These are phyloP conservation scores for Papilio polytes DNA, from an alignment of 1,140 invertebrate species.

Conservation along the genomic window DNA sequence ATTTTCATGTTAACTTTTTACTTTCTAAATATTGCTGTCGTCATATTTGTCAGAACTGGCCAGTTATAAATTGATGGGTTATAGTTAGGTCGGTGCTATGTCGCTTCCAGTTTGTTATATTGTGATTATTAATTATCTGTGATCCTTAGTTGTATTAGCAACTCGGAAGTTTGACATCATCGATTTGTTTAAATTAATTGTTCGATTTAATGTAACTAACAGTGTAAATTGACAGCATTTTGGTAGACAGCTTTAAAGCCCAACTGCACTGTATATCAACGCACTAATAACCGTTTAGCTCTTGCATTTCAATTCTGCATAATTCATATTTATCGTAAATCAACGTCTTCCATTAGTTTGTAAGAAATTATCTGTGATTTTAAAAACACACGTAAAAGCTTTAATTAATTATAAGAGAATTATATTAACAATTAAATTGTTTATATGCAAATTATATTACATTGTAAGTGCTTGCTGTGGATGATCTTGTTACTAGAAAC, in stretches of 20 bases:
- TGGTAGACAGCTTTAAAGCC: slow-evolving; percentile 82
- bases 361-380: slow-evolving; percentile 77
- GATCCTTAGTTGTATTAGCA: slow-evolving; percentile 49
- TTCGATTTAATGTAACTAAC: slow-evolving; percentile 65
- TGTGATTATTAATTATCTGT: slow-evolving; percentile 48
- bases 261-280: slow-evolving; percentile 76
- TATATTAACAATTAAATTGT: slow-evolving; percentile 48
- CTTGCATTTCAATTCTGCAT: slow-evolving; percentile 45
- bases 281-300: slow-evolving; percentile 65
- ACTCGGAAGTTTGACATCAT: slow-evolving; percentile 42
- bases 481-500: neutral
- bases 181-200: slow-evolving; percentile 55
- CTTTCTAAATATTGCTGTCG: neutral
- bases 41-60: neutral
- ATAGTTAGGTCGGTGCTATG: slow-evolving; percentile 31
- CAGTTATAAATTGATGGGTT: neutral
- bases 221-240: slow-evolving; percentile 74
- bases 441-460: slow-evolving; percentile 33
- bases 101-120: slow-evolving; percentile 18
- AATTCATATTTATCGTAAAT: slow-evolving; percentile 50
- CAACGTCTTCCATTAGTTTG: slow-evolving; percentile 77
- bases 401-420: slow-evolving; percentile 69
- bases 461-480: slow-evolving; percentile 39
- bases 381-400: slow-evolving; percentile 64
- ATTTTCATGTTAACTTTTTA: neutral